Conservation (phyloP, 2,888 invertebrate genomes). For the Catocala fraxini region DNA sequence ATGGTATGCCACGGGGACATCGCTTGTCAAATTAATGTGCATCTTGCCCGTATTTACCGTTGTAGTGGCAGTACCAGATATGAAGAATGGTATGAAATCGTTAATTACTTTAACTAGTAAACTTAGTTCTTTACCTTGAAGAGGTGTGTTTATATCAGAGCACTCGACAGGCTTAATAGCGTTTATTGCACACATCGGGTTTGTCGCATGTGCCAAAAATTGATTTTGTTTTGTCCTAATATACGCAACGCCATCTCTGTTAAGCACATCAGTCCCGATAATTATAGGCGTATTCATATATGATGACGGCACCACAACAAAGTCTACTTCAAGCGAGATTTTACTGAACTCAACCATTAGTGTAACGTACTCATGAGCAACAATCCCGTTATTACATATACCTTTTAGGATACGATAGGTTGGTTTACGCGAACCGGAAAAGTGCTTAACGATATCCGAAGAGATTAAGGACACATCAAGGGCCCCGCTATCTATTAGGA, state of each 20-base stretch:
- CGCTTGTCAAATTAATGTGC: too few relatives aligned
- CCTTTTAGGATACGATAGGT: slow-evolving; percentile 28
- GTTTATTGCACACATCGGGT: too few relatives aligned
- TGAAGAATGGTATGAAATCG: too few relatives aligned
- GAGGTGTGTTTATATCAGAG: too few relatives aligned
- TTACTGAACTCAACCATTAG: slow-evolving; percentile 37
- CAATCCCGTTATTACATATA: slow-evolving; percentile 29
- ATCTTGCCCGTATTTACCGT: too few relatives aligned
- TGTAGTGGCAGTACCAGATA: too few relatives aligned
- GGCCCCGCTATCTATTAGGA: slow-evolving; percentile 43
- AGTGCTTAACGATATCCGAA: slow-evolving; percentile 27
- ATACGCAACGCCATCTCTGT: slow-evolving; percentile 11
- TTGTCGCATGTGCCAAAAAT: too few relatives aligned
- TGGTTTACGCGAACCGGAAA: slow-evolving; percentile 26
- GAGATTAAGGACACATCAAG: slow-evolving; percentile 35
- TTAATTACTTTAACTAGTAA: too few relatives aligned
- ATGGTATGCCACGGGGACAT: too few relatives aligned
- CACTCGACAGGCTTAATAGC: too few relatives aligned
- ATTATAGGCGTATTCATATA: slow-evolving; percentile 40
- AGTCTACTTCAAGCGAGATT: slow-evolving; percentile 40
- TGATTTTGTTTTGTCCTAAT: too few relatives aligned
- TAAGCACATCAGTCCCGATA: slow-evolving; percentile 36
- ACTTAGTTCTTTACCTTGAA: slow-evolving; percentile 4
- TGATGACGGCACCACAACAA: slow-evolving; percentile 26
- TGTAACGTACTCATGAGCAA: slow-evolving; percentile 22